Percentiles rank a stretch among this genome's conserved stretches.
Conservation (phyloP, 2,113 vertebrate species). For the Ciconia boyciana region DNA sequence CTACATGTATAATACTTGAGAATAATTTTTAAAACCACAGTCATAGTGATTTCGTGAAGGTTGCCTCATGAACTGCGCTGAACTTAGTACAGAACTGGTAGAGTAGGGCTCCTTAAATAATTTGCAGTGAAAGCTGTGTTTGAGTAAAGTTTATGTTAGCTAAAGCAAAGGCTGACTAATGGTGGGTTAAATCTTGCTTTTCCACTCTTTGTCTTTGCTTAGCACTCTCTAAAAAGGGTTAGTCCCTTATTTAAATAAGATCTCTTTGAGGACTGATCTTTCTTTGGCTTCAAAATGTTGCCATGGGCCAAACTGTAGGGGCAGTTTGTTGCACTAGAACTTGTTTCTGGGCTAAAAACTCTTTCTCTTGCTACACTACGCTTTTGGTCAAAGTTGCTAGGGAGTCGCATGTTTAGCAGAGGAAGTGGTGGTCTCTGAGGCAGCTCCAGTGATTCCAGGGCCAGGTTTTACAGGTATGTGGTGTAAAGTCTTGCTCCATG, state of each 20-base stretch:
- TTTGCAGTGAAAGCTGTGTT: background rate
- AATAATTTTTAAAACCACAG: background rate
- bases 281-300: background rate
- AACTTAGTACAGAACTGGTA: background rate
- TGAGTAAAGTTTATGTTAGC: background rate
- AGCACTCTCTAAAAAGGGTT: background rate
- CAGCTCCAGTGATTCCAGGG: background rate
- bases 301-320: background rate
- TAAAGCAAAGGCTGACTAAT: background rate
- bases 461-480: background rate
- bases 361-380: background rate
- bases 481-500: background rate
- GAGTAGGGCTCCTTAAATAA: background rate
- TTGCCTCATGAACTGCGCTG: background rate
- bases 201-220: background rate
- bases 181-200: background rate
- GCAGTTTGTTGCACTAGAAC: background rate
- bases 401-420: background rate
- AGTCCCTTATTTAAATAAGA: background rate
- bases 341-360: background rate
- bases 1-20: background rate
- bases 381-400: background rate
- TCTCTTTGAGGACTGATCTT: background rate
- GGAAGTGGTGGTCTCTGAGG: background rate
- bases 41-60: background rate